Base-by-base conservation (phyloP, 2,797 vertebrate species). In the Acrocephalus scirpaceus region DNA sequence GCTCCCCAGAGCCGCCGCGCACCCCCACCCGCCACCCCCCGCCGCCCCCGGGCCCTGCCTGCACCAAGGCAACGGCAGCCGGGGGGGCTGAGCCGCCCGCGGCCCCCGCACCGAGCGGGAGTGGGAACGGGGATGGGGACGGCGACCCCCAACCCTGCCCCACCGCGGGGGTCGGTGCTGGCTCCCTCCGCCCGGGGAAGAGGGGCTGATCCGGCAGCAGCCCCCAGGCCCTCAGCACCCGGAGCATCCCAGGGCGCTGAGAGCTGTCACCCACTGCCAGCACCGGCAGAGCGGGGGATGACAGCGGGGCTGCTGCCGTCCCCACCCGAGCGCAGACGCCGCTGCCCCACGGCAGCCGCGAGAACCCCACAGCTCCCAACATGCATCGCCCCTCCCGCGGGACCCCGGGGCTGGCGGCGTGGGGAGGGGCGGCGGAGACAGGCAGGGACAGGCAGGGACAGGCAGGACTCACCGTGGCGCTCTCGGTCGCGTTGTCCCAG, bases 401-500 rank as follows among this genome's bases (percentile, higher is more conserved):
- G 64, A 54, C 54, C 85, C 86, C 25, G 13, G 5, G 44, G 27
- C 36, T 6, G 38, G 76, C 64, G 15, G 40, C 22, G 34, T 2
- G 34, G 77, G 61, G 72, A 57, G 83, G 57, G 56, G 21, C 29
- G 53, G 45, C 34, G 53, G 50, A 10, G 38, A 38, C 38, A 38
- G 38, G 38, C 34, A 58, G 50, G 11, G 25, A 5, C 32, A 4
- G 29, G 62, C 65, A 53, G 38, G 45, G 71, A 7, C 72, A 20
- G 61, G 60, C 95, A 76, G 69, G 42, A 98, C 99, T 99, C 98
- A 99, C 99, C 92, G 99, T 99, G 95, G 98, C 97, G 96, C 97
- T 98, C 92, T 98, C 98, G 88, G 99, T 99, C 96, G 98, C 95
- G 97, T 98, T 99, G 98, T 98, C 99, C 99, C 99, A 99, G 92